Conservation (phyloP, 1,140 invertebrate genomes). For the Penaeus vannamei region DNA sequence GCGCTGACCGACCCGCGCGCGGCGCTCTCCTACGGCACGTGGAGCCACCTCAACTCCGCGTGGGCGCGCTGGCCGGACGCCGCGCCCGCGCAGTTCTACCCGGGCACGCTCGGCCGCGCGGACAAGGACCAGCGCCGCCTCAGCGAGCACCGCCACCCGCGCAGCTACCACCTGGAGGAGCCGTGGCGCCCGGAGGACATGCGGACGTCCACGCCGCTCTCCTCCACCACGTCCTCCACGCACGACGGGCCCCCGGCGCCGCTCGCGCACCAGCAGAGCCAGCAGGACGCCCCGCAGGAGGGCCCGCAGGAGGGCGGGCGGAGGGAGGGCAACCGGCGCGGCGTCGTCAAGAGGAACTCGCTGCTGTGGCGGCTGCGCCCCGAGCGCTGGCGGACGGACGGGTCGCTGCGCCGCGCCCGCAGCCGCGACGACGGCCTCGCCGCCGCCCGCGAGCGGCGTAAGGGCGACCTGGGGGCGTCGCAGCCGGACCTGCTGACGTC, state of each 20-base stretch:
- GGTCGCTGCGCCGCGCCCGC: conserved; percentile 58
- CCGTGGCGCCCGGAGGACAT: conserved; percentile 53
- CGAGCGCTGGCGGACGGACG: conserved; percentile 50
- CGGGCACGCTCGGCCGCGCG: conserved; percentile 23
- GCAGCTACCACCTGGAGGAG: conserved; percentile 50
- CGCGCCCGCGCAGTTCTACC: conserved; percentile 48
- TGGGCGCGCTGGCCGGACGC: conserved; percentile 43
- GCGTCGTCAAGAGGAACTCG: conserved; percentile 48
- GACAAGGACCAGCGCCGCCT: conserved; percentile 18
- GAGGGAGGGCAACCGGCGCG: conserved; percentile 24
- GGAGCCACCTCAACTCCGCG: conserved; percentile 40
- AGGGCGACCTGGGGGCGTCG: conserved; percentile 62
- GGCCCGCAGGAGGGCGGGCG: neutral
- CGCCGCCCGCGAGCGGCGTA: conserved; percentile 43
- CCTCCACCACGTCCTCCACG: neutral
- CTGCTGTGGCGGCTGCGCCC: conserved; percentile 56
- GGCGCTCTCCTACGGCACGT: conserved; percentile 50
- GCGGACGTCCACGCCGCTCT: conserved; percentile 56
- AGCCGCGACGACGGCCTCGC: conserved; percentile 66
- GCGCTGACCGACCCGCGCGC: conserved; percentile 38
- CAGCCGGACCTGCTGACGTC: conserved; percentile 67
- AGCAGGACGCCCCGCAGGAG: neutral
- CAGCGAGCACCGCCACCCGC: conserved; percentile 17
- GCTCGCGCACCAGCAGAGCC: neutral
- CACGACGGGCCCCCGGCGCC: conserved; percentile 8